Evolutionary conservation across 1,140 invertebrate species (phyloP).

Genomic region (Polypedilum pembai): DNA sequence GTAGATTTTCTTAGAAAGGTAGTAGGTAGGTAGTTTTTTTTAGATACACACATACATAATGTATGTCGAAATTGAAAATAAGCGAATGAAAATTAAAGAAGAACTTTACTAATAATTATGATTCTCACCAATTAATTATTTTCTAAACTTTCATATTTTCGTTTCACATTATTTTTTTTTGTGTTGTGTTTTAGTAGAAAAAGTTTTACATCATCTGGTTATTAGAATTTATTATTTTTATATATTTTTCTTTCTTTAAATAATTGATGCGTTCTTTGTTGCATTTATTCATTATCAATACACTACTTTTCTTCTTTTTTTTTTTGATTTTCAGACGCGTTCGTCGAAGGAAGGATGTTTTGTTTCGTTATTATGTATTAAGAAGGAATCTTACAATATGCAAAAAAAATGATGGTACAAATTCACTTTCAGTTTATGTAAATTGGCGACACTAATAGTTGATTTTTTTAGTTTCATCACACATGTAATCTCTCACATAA

Average conservation of each 20-base stretch:
- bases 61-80: not conserved
- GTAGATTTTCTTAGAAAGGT: no score
- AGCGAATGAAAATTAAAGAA: not conserved
- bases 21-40: no score
- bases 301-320: no score
- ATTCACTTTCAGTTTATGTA: not conserved
- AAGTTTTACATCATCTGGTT: conserved; percentile 4
- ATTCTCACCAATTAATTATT: not conserved
- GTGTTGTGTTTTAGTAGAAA: conserved; percentile 4
- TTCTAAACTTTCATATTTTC: not conserved
- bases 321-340: not conserved
- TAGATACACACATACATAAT: no score
- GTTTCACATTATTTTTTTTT: not conserved
- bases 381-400: not conserved
- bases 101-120: not conserved
- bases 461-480: not conserved
- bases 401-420: not conserved
- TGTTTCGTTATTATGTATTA: conserved; percentile 5
- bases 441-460: conserved; percentile 21
- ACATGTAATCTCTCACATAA: not conserved
- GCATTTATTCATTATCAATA: no score
- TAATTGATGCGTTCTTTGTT: not conserved
- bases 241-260: not conserved
- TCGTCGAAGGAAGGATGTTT: not conserved
- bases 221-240: no score